Percentiles rank a stretch among this genome's conserved stretches.
Evolutionary conservation across 2,113 vertebrate species (phyloP).

Genomic region (Eclectus roratus): DNA sequence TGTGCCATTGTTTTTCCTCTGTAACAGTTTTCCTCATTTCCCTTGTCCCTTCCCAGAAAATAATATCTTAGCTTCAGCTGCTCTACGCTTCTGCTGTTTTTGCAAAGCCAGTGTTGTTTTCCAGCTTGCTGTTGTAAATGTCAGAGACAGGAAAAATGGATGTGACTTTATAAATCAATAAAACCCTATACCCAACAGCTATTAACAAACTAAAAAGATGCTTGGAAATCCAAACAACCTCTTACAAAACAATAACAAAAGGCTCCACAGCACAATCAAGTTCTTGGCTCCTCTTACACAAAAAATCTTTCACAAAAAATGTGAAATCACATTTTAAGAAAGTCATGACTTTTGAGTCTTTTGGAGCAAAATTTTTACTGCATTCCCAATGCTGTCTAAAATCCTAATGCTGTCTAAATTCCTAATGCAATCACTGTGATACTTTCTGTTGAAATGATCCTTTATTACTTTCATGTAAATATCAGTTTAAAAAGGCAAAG

Average conservation of each 20-base stretch:
- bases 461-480: background rate
- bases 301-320: background rate
- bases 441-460: background rate
- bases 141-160: slow-evolving; percentile 18
- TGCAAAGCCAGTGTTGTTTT: background rate
- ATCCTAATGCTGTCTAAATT: background rate
- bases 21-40: background rate
- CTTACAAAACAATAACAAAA: background rate
- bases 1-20: background rate
- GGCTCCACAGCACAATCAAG: background rate
- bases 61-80: background rate
- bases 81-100: background rate
- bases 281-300: background rate
- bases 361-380: background rate
- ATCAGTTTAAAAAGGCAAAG: background rate
- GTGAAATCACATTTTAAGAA: background rate
- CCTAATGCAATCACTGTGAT: background rate
- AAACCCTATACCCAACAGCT: background rate
- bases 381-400: background rate
- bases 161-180: slow-evolving; percentile 34
- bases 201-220: slow-evolving; percentile 15
- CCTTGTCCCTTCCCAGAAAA: background rate
- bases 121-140: background rate
- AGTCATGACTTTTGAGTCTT: background rate
- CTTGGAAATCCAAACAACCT: slow-evolving; percentile 5